These are phyloP conservation scores for Trichechus manatus DNA, from an alignment of 2,113 vertebrate genomes.

Conservation along the genomic window DNA sequence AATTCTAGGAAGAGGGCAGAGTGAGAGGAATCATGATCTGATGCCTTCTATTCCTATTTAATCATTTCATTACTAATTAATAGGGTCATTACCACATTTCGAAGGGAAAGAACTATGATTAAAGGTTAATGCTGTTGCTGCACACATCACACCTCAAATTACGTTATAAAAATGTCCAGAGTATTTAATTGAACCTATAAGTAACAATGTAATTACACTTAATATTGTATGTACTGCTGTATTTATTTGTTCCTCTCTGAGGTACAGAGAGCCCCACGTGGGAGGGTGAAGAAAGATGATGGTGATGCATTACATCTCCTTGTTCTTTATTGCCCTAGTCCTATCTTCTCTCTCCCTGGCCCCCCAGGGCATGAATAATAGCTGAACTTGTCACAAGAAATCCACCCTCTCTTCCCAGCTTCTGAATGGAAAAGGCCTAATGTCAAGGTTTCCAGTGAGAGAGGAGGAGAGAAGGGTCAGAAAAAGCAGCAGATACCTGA, in stretches of 20 bases:
- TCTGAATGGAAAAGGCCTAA: not conserved
- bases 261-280: slow-evolving; percentile 52
- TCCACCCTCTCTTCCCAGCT: fast-evolving
- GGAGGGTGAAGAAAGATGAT: not conserved
- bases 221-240: slow-evolving; percentile 76
- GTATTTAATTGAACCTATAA: slow-evolving; percentile 85
- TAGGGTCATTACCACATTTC: slow-evolving; percentile 73
- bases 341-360: not conserved
- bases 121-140: slow-evolving; percentile 85
- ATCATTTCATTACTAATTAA: slow-evolving; percentile 86
- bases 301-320: not conserved
- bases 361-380: not conserved
- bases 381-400: not conserved
- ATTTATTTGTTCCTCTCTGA: slow-evolving; percentile 80
- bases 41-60: slow-evolving; percentile 80
- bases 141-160: slow-evolving; percentile 77
- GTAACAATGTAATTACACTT: slow-evolving; percentile 85
- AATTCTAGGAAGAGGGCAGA: slow-evolving; percentile 64
- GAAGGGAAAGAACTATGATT: slow-evolving; percentile 83
- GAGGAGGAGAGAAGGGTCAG: not conserved
- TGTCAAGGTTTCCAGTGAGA: not conserved
- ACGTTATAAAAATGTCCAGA: slow-evolving; percentile 73
- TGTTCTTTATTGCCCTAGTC: not conserved
- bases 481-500: not conserved
- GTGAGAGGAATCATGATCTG: slow-evolving; percentile 42